Evolutionary conservation across 2,888 invertebrate genomes (phyloP).

Genomic region (Abscondita cerata): DNA sequence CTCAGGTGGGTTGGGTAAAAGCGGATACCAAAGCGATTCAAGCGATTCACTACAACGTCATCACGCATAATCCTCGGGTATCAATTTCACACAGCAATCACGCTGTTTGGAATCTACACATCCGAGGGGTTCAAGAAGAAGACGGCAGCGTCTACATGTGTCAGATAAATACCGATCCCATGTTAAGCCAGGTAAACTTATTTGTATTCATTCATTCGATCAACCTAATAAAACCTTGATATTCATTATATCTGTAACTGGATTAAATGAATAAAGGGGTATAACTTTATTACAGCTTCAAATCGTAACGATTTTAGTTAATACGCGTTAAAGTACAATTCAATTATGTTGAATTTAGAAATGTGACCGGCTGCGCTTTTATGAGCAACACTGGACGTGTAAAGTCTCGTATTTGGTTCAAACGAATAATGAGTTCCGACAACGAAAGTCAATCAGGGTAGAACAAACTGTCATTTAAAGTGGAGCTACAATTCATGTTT

Average conservation of each 20-base stretch:
- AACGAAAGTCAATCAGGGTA: conserved; percentile 10
- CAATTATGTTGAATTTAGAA: conserved; percentile 15
- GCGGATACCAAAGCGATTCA: conserved; percentile 93
- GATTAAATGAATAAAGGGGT: background rate
- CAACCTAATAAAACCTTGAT: background rate
- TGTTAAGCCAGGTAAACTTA: conserved; percentile 84
- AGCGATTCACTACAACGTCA: conserved; percentile 90
- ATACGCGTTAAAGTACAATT: conserved; percentile 15
- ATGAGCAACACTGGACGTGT: conserved; percentile 14
- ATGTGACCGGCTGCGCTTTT: conserved; percentile 22
- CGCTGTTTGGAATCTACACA: conserved; percentile 89
- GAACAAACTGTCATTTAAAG: background rate
- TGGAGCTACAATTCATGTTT: no score
- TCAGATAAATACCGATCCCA: conserved; percentile 93
- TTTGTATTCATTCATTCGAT: background rate
- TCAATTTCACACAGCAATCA: conserved; percentile 86
- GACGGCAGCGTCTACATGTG: conserved; percentile 94
- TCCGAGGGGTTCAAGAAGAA: conserved; percentile 84
- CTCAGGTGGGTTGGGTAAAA: conserved; percentile 92
- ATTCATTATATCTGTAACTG: no score
- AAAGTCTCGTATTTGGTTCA: conserved; percentile 14
- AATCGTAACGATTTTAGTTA: conserved; percentile 11
- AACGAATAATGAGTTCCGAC: conserved; percentile 14
- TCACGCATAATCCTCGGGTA: conserved; percentile 89
- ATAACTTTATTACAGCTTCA: conserved; percentile 13